Evolutionary conservation across 2,797 vertebrate genomes (phyloP).

Genomic region (Forpus xanthops): DNA sequence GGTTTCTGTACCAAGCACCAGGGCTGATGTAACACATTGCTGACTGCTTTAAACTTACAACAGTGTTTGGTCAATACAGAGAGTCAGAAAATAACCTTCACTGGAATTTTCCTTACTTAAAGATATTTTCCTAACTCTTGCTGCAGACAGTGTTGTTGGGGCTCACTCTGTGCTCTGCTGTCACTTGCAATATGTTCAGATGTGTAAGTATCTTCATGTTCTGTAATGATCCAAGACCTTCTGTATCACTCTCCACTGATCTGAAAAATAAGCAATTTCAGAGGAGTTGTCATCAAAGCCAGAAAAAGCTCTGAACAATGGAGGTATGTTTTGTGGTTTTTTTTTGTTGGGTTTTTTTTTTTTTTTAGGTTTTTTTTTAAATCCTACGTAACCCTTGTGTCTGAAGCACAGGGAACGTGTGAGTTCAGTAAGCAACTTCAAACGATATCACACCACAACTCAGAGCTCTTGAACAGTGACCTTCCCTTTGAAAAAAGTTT

Average conservation of each 20-base stretch:
- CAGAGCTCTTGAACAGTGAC: background rate
- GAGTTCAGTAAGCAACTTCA: conserved; percentile 59
- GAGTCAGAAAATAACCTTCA: background rate
- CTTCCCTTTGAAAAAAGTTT: conserved; percentile 28
- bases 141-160: background rate
- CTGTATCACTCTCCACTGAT: conserved; percentile 67
- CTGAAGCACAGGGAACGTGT: conserved; percentile 8
- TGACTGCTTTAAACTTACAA: conserved; percentile 22
- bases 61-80: conserved; percentile 11
- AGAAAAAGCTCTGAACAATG: conserved; percentile 46
- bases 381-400: conserved; percentile 19
- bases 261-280: conserved; percentile 77
- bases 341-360: background rate
- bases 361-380: background rate
- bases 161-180: conserved; percentile 46
- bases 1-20: background rate
- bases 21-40: background rate
- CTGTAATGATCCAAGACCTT: conserved; percentile 65
- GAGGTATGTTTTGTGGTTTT: background rate
- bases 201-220: conserved; percentile 66
- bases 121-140: conserved; percentile 26
- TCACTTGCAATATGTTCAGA: conserved; percentile 52
- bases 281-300: conserved; percentile 64
- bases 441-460: background rate
- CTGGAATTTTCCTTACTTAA: too few relatives aligned